Evolutionary conservation across 2,888 invertebrate genomes (phyloP).

Genomic region (Mantis religiosa): DNA sequence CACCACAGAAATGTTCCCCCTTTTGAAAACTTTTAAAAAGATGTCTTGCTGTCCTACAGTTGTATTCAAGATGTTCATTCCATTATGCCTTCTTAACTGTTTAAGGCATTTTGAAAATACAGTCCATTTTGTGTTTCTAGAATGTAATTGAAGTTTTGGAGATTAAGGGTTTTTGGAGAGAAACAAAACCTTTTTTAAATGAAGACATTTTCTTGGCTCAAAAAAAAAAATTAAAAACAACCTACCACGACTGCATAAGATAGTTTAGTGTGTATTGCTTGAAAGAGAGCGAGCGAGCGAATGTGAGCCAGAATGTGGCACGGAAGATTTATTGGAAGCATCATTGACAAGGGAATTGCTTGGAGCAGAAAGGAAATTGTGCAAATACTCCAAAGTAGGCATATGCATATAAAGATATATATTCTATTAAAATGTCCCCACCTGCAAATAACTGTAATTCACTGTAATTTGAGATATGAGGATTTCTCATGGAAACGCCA

Average conservation of each 20-base stretch:
- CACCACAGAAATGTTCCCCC: conserved; percentile 6
- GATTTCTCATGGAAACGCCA: neutral
- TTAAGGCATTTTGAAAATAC: conserved; percentile 19
- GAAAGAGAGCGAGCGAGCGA: neutral
- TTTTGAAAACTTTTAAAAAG: conserved; percentile 13
- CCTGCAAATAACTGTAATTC: conserved; percentile 18
- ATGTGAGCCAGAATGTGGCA: conserved; percentile 11
- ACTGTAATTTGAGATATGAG: conserved; percentile 18
- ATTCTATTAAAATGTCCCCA: neutral
- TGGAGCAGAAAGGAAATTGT: conserved; percentile 21
- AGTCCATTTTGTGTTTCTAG: conserved; percentile 19
- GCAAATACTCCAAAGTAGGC: conserved; percentile 24
- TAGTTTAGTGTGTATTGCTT: neutral
- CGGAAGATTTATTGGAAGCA: neutral
- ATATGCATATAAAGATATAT: conserved; percentile 20
- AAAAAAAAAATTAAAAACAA: no score
- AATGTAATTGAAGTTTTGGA: neutral
- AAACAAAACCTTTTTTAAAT: neutral
- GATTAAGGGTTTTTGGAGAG: neutral
- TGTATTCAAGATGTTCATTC: conserved; percentile 32
- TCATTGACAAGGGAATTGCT: conserved; percentile 12
- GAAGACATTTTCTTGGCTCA: neutral
- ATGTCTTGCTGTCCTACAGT: conserved; percentile 10
- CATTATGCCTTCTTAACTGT: conserved; percentile 32
- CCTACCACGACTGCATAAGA: neutral